Conservation (phyloP, 2,797 vertebrate species). For the Sebastes umbrosus region DNA sequence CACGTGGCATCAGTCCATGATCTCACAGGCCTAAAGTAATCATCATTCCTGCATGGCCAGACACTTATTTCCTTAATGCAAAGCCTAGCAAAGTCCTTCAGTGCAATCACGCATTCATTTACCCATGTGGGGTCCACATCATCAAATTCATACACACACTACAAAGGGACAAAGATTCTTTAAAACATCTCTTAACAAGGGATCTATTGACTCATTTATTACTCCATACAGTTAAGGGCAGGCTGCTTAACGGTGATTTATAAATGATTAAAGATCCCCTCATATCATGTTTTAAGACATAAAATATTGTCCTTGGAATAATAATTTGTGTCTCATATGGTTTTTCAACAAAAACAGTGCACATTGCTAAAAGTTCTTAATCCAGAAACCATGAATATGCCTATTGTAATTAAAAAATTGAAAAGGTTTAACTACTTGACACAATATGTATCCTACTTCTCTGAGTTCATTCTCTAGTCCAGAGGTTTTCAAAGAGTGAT, state of each 20-base stretch:
- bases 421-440: neutral
- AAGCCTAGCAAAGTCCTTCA: conserved; percentile 4
- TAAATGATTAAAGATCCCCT: neutral
- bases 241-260: neutral
- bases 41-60: conserved; percentile 9
- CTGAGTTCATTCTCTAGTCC: neutral
- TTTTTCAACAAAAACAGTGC: neutral
- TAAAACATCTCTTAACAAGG: neutral
- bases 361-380: neutral
- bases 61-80: conserved; percentile 2
- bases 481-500: neutral
- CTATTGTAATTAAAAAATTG: neutral
- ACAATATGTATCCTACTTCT: neutral
- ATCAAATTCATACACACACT: neutral
- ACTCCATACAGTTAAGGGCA: neutral
- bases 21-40: conserved; percentile 21
- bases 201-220: neutral
- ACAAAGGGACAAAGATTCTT: neutral
- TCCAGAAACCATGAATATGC: neutral
- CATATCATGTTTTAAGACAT: neutral
- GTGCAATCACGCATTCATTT: neutral
- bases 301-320: neutral
- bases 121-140: neutral
- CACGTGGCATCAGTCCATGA: conserved; percentile 27
- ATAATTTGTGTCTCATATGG: neutral